A percentile compares a stretch with the other conserved stretches of the same genome.
These are phyloP conservation scores for Hemaris fuciformis DNA, from an alignment of 2,888 invertebrate species.

Conservation along the genomic window DNA sequence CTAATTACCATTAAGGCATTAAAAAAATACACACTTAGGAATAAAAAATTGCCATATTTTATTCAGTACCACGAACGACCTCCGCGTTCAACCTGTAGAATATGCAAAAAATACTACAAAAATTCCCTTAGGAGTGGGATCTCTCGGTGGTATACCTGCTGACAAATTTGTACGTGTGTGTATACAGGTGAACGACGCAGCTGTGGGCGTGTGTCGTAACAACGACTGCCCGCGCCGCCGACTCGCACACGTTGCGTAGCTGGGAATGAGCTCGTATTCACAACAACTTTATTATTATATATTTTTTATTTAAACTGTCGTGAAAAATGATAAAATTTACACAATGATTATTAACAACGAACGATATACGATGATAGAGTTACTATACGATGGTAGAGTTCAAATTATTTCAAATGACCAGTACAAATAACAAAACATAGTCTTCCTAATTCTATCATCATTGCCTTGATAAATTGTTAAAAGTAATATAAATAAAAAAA, in stretches of 20 bases:
- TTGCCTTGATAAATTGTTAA: not conserved
- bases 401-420: not conserved
- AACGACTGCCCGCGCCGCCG: constrained; percentile 36
- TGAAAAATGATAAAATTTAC: too few species aligned
- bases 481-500: not conserved
- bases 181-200: constrained; percentile 34
- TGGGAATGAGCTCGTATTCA: constrained; percentile 40
- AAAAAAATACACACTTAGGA: too few species aligned
- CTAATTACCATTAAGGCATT: too few species aligned
- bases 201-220: constrained; percentile 73
- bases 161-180: constrained; percentile 32
- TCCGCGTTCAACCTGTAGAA: not conserved
- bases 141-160: constrained; percentile 58
- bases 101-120: constrained; percentile 14
- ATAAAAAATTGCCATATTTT: too few species aligned
- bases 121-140: constrained; percentile 46
- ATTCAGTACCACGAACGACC: not conserved
- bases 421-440: not conserved
- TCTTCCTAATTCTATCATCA: not conserved
- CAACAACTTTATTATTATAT: constrained; percentile 29
- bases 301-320: not conserved
- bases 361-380: too few species aligned
- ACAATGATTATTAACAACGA: too few species aligned
- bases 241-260: constrained; percentile 63
- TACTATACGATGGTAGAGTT: not conserved